These are phyloP conservation scores for Eilema depressum DNA, from an alignment of 2,888 invertebrate species.

Conservation along the genomic window DNA sequence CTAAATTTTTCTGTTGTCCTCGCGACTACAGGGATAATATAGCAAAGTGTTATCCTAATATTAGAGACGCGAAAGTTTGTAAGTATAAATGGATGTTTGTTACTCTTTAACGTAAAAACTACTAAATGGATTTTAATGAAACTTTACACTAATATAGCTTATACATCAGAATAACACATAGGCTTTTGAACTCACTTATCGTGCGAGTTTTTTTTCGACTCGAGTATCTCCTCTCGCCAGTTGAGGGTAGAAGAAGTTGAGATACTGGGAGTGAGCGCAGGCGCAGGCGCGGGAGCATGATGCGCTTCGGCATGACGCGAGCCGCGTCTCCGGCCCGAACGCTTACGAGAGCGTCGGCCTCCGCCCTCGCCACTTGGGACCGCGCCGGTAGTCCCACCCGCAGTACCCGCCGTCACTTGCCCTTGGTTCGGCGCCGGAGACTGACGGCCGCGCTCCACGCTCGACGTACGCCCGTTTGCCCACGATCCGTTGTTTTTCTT, in stretches of 20 bases:
- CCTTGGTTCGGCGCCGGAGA: constrained; percentile 61
- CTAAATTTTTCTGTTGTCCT: not conserved
- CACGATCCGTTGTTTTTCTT: constrained; percentile 71
- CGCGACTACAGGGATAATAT: not conserved
- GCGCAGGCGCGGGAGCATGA: constrained; percentile 22
- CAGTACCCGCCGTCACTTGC: constrained; percentile 43
- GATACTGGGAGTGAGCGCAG: constrained; percentile 12
- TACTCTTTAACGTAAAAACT: too few relatives aligned
- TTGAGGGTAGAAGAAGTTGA: constrained; percentile 65
- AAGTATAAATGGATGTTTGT: too few relatives aligned
- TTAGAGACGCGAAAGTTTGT: too few relatives aligned
- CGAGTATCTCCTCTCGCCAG: constrained; percentile 83
- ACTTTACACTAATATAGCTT: too few relatives aligned
- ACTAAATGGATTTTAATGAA: too few relatives aligned
- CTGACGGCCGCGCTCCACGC: constrained; percentile 71
- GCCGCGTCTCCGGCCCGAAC: constrained; percentile 54
- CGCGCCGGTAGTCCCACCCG: constrained; percentile 41
- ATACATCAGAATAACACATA: too few relatives aligned
- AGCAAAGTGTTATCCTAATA: too few relatives aligned
- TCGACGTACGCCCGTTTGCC: constrained; percentile 68
- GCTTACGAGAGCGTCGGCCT: constrained; percentile 59
- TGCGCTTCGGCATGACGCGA: constrained; percentile 48
- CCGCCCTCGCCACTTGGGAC: constrained; percentile 38
- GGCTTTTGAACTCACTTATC: constrained; percentile 76
- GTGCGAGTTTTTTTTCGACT: constrained; percentile 74